phyloP scores from a whole-genome alignment of 2,113 vertebrate genomes.

The Elachura formosa region DNA sequence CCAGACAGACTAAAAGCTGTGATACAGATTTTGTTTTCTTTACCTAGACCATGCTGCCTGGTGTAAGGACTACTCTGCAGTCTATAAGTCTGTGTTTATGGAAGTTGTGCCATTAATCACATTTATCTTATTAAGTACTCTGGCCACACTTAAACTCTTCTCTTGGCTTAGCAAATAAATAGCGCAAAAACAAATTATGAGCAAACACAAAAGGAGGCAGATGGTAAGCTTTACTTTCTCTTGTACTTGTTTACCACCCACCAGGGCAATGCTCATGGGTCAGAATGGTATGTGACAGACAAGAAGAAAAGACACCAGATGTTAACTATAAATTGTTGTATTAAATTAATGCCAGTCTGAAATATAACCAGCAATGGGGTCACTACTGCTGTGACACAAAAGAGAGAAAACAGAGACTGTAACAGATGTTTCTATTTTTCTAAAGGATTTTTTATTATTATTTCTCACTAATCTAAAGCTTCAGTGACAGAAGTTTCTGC shows the following conservation, averaged over 20 bases:
- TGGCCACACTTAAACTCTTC: neutral
- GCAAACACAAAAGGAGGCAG: neutral
- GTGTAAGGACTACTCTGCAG: neutral
- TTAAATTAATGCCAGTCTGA: neutral
- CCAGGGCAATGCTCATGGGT: neutral
- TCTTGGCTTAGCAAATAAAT: neutral
- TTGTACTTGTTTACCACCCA: constrained; percentile 11
- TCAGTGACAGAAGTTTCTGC: neutral
- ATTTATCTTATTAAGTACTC: neutral
- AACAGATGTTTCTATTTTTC: neutral
- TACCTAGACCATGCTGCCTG: neutral
- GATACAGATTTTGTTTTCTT: neutral
- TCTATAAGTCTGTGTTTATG: neutral
- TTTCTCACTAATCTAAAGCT: neutral
- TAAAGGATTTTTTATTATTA: neutral
- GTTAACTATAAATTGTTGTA: neutral
- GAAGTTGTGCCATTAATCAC: neutral
- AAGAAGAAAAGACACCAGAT: constrained; percentile 1
- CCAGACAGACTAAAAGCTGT: neutral
- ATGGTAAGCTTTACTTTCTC: neutral
- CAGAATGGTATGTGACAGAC: neutral
- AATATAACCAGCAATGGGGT: neutral
- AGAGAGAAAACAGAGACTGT: neutral
- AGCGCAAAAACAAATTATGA: neutral
- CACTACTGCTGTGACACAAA: neutral